phyloP scores from a whole-genome alignment of 2,797 vertebrate genomes.

The Macropus fuliginosus region DNA sequence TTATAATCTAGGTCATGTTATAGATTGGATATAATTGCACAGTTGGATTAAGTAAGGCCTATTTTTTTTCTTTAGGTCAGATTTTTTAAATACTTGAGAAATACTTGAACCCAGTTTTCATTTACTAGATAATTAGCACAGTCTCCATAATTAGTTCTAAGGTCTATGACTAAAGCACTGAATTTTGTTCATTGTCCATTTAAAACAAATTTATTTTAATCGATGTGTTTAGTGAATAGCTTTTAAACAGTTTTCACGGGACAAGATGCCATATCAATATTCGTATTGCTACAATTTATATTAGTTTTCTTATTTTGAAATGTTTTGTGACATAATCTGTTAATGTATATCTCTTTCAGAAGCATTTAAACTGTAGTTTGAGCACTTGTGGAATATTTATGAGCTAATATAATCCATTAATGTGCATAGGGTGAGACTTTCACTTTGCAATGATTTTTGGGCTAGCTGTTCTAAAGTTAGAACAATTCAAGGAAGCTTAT shows the following conservation, averaged over 20 bases:
- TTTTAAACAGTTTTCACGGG: slow-evolving; percentile 9
- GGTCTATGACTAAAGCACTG: neutral
- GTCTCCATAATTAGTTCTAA: neutral
- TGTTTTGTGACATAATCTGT: slow-evolving; percentile 22
- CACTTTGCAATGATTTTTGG: slow-evolving; percentile 48
- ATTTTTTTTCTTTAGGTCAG: slow-evolving; percentile 36
- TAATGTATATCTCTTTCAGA: slow-evolving; percentile 33
- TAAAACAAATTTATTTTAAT: slow-evolving; percentile 40
- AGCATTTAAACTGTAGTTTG: slow-evolving; percentile 41
- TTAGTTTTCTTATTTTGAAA: slow-evolving; percentile 30
- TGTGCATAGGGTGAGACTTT: slow-evolving; percentile 28
- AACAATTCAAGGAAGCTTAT: slow-evolving; percentile 53
- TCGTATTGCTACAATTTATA: neutral
- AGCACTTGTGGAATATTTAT: slow-evolving; percentile 22
- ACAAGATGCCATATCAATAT: neutral
- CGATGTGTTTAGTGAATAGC: slow-evolving; percentile 1
- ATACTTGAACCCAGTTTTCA: slow-evolving; percentile 8
- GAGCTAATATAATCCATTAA: slow-evolving; percentile 43
- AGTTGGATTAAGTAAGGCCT: neutral
- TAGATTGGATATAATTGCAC: neutral
- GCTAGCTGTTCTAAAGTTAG: slow-evolving; percentile 43
- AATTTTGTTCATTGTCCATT: slow-evolving; percentile 16
- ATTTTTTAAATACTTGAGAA: slow-evolving; percentile 4
- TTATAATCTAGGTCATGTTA: neutral
- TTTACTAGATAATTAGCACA: slow-evolving; percentile 7